Evolutionary conservation across 2,113 vertebrate genomes (phyloP).

Genomic region (Brachypteracias leptosomus): DNA sequence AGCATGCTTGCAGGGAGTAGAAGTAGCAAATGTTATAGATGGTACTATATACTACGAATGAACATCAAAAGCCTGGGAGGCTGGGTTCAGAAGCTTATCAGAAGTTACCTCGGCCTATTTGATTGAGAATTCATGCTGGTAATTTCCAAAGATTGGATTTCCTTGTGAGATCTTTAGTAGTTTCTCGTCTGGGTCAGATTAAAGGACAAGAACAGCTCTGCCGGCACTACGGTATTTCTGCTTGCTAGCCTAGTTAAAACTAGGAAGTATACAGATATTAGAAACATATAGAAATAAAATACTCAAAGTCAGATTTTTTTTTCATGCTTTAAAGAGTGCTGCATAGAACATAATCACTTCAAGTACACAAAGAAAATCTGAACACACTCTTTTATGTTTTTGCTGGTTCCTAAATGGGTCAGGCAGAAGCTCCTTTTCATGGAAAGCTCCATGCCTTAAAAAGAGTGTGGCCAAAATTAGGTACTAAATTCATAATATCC

Average conservation of each 20-base stretch:
- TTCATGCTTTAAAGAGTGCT: not conserved
- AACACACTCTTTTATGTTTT: not conserved
- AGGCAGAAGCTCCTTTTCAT: not conserved
- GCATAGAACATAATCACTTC: not conserved
- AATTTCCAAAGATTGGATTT: constrained; percentile 62
- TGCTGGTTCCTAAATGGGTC: constrained; percentile 3
- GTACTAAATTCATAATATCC: not conserved
- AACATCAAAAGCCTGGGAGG: constrained; percentile 29
- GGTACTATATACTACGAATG: not conserved
- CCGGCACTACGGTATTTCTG: constrained; percentile 13
- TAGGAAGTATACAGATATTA: not conserved
- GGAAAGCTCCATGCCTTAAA: not conserved
- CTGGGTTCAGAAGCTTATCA: constrained; percentile 54
- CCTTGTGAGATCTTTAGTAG: constrained; percentile 48
- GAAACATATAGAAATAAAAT: constrained; percentile 9
- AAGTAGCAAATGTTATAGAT: constrained; percentile 42
- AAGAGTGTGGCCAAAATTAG: not conserved
- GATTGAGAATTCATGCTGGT: constrained; percentile 58
- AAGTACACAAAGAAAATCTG: not conserved
- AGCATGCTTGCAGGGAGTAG: constrained; percentile 13
- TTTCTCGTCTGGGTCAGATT: constrained; percentile 39
- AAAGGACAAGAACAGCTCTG: constrained; percentile 45
- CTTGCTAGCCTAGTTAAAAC: constrained; percentile 32
- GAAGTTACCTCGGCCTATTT: constrained; percentile 46
- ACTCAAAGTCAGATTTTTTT: not conserved